Evolutionary conservation across 2,797 vertebrate genomes (phyloP).

Genomic region (Eupleurogrammus muticus): DNA sequence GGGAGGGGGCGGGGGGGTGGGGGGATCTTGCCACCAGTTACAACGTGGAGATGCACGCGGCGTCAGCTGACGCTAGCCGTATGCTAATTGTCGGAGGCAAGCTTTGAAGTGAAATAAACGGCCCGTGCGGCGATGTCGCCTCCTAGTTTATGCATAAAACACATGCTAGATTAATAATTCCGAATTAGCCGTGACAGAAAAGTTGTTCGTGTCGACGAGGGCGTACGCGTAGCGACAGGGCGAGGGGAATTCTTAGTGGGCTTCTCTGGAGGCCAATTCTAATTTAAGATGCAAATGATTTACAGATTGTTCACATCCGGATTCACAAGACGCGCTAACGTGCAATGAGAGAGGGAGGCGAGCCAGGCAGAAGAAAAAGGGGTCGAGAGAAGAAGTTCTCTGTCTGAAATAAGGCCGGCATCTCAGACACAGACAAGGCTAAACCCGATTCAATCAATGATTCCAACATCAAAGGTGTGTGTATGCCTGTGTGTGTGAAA

Average conservation of each 20-base stretch:
- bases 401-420: slow-evolving; percentile 26
- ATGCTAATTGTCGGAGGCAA: slow-evolving; percentile 39
- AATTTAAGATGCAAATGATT: slow-evolving; percentile 42
- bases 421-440: slow-evolving; percentile 13
- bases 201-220: slow-evolving; percentile 10
- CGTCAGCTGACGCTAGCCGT: slow-evolving; percentile 37
- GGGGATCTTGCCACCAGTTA: slow-evolving; percentile 7
- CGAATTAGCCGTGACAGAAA: slow-evolving; percentile 5
- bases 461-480: slow-evolving; percentile 5
- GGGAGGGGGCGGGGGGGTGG: not conserved
- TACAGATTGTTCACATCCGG: slow-evolving; percentile 12
- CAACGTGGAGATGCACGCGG: slow-evolving; percentile 14
- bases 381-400: slow-evolving; percentile 2
- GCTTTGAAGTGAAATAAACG: slow-evolving; percentile 59
- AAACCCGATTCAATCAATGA: slow-evolving; percentile 38
- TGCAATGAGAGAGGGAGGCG: not conserved
- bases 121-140: slow-evolving; percentile 8
- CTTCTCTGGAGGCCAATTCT: slow-evolving; percentile 20
- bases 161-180: slow-evolving; percentile 29
- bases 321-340: slow-evolving; percentile 17
- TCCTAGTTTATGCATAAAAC: slow-evolving; percentile 23
- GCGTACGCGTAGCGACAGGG: not conserved
- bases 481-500: not conserved
- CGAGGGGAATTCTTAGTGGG: not conserved
- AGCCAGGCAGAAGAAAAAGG: not conserved